Percentiles rank a stretch among this genome's conserved stretches.
These are phyloP conservation scores for Burhinus bistriatus DNA, from an alignment of 2,113 vertebrate genomes.

Conservation along the genomic window DNA sequence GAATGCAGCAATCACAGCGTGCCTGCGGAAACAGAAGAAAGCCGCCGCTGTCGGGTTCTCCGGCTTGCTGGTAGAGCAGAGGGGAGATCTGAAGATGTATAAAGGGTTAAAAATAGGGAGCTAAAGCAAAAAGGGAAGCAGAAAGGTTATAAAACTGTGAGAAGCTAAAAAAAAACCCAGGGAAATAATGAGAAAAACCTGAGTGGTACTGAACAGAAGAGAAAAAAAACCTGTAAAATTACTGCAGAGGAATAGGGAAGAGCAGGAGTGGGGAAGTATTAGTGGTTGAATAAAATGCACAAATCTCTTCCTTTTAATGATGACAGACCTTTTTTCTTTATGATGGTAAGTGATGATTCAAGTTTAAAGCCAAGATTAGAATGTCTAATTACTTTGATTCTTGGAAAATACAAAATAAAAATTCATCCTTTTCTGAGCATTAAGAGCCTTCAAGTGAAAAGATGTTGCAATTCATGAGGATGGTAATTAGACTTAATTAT, in stretches of 20 bases:
- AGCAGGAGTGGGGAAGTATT: background rate
- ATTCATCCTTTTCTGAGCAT: background rate
- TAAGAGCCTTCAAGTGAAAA: background rate
- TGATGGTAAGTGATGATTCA: background rate
- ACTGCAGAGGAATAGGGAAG: background rate
- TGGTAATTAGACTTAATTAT: constrained; percentile 48
- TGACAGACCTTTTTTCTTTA: background rate
- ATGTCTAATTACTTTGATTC: background rate
- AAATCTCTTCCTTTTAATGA: background rate
- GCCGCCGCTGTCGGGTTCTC: background rate
- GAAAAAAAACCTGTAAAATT: background rate
- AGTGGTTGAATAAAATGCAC: background rate
- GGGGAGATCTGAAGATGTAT: background rate
- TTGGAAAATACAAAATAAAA: background rate
- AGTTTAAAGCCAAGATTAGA: background rate
- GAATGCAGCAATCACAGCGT: background rate
- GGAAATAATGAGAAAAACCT: background rate
- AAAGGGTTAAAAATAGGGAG: background rate
- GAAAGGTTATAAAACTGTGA: background rate
- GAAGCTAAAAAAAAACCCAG: background rate
- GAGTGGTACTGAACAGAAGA: background rate
- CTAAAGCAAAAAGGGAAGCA: background rate
- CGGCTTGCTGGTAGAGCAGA: background rate
- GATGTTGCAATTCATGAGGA: constrained; percentile 6
- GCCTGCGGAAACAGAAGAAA: background rate